Percentiles rank a stretch among this genome's conserved stretches.
phyloP scores from a whole-genome alignment of 2,113 vertebrate species.

The Leptobrachium ailaonicum region DNA sequence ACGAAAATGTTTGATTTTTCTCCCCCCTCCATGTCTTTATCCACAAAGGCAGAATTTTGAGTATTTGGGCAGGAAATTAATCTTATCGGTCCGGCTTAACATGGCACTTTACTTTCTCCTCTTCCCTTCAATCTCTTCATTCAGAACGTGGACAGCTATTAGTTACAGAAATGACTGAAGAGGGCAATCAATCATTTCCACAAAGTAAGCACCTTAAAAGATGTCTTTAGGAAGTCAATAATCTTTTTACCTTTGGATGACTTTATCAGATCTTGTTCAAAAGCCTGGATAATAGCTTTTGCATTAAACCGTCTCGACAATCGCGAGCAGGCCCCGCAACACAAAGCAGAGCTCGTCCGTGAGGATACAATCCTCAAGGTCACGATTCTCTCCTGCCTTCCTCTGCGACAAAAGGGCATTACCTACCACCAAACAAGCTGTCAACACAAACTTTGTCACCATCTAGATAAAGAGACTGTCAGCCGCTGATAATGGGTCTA shows the following conservation, averaged over 20 bases:
- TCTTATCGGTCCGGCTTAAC: conserved; percentile 37
- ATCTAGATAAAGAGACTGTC: conserved; percentile 91
- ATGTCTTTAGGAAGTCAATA: conserved; percentile 97
- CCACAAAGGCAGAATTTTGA: neutral
- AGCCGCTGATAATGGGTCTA: conserved; percentile 89
- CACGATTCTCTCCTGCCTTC: conserved; percentile 77
- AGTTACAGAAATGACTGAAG: conserved; percentile 75
- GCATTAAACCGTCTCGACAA: conserved; percentile 87
- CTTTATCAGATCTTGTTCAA: conserved; percentile 96
- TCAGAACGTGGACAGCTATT: conserved; percentile 76
- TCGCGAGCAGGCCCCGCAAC: conserved; percentile 78
- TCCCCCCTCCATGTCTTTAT: no score
- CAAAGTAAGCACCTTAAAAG: conserved; percentile 84
- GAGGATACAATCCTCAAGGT: conserved; percentile 88
- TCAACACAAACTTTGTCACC: conserved; percentile 94
- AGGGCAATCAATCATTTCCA: conserved; percentile 92
- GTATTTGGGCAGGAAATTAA: neutral
- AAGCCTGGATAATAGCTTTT: conserved; percentile 89
- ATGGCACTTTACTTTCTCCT: neutral
- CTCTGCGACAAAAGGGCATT: conserved; percentile 80
- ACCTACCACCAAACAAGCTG: conserved; percentile 89
- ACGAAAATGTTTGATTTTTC: no score
- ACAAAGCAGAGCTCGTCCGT: conserved; percentile 87
- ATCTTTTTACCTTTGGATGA: conserved; percentile 93
- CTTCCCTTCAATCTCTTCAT: conserved; percentile 83